Evolutionary conservation across 2,113 vertebrate species (phyloP).

Genomic region (Eretmochelys imbricata): DNA sequence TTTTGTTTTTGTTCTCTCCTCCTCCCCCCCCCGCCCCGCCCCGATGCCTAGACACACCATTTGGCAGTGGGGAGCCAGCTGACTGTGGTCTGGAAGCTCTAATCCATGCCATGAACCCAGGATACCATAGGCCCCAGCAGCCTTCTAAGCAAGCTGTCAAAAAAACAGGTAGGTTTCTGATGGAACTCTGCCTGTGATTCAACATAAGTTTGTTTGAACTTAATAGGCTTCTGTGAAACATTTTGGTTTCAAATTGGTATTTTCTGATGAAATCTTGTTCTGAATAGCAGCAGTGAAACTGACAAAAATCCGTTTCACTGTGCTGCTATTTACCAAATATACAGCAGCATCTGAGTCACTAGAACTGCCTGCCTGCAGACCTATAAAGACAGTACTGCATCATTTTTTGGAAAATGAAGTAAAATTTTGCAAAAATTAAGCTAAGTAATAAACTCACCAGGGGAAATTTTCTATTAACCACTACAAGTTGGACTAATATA

Average conservation of each 20-base stretch:
- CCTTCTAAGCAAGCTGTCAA: not conserved
- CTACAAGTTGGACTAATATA: slow-evolving; percentile 40
- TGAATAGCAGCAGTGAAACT: not conserved
- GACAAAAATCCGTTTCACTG: not conserved
- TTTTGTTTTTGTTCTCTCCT: no score
- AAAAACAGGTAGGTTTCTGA: not conserved
- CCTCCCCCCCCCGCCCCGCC: no score
- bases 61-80: not conserved
- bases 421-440: not conserved
- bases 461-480: slow-evolving; percentile 17
- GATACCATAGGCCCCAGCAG: not conserved
- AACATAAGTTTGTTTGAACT: not conserved
- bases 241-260: not conserved
- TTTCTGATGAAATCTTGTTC: not conserved
- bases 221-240: not conserved
- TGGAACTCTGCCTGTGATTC: not conserved
- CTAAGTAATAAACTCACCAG: not conserved
- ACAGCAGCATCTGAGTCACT: not conserved
- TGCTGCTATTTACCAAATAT: not conserved
- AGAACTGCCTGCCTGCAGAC: not conserved
- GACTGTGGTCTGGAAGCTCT: not conserved
- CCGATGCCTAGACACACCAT: not conserved
- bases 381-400: not conserved
- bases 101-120: not conserved
- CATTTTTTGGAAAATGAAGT: not conserved